Evolutionary conservation across 2,113 vertebrate genomes (phyloP).

Genomic region (Coturnix japonica): DNA sequence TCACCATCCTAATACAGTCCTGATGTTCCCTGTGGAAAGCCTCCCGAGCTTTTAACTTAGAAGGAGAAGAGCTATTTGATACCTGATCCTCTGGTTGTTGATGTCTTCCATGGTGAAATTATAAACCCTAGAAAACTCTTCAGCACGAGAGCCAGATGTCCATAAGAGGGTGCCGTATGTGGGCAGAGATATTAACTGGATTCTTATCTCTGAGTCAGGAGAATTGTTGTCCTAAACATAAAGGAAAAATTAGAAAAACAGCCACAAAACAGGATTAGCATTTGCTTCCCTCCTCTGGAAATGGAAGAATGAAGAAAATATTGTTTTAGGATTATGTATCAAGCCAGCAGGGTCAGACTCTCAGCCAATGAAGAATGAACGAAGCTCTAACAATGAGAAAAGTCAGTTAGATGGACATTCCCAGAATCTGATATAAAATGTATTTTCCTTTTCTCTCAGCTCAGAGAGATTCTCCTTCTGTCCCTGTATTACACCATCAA

Average conservation of each 20-base stretch:
- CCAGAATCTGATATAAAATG: background rate
- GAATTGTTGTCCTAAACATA: conserved; percentile 86
- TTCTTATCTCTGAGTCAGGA: conserved; percentile 84
- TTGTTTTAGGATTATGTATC: background rate
- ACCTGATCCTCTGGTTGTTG: conserved; percentile 88
- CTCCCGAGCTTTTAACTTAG: background rate
- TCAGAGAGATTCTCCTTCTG: background rate
- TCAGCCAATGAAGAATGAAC: background rate
- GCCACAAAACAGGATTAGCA: background rate
- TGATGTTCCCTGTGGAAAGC: background rate
- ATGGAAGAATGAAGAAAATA: background rate
- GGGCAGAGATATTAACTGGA: conserved; percentile 90
- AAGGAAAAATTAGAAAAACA: background rate
- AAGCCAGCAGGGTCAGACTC: background rate
- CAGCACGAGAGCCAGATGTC: conserved; percentile 57
- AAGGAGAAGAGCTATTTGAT: background rate
- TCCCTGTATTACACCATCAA: background rate
- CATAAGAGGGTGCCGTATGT: conserved; percentile 86
- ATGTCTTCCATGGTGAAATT: conserved; percentile 96
- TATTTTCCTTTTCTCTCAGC: background rate
- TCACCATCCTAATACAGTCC: background rate
- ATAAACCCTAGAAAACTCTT: conserved; percentile 85
- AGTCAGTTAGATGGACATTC: background rate
- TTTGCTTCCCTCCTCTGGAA: background rate
- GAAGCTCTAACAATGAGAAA: background rate